A percentile compares a stretch with the other conserved stretches of the same genome.
Evolutionary conservation across 64 coral and sea anemone species (phyloP).

Genomic region (Actinia tenebrosa): DNA sequence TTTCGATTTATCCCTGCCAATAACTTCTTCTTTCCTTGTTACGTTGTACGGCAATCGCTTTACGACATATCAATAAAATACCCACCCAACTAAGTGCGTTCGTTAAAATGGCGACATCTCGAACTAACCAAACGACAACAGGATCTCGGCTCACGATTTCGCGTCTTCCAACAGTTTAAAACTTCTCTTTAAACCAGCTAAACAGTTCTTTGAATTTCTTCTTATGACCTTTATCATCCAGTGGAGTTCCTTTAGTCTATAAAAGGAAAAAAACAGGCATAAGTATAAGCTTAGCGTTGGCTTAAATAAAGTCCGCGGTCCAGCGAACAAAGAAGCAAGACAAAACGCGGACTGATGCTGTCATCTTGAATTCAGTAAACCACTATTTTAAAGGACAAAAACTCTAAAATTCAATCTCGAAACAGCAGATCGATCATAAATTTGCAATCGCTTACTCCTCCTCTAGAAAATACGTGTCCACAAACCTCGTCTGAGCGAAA

Average conservation of each 20-base stretch:
- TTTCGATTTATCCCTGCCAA: background rate
- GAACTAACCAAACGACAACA: conserved; percentile 25
- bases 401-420: background rate
- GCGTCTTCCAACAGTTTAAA: background rate
- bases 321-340: conserved; percentile 30
- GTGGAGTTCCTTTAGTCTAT: background rate
- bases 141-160: conserved; percentile 4
- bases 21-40: conserved; percentile 3
- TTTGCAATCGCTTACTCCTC: conserved; percentile 44
- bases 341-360: conserved; percentile 15
- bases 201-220: background rate
- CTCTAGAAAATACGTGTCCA: conserved; percentile 41
- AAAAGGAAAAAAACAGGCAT: background rate
- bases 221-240: background rate
- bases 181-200: background rate
- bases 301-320: conserved; percentile 19
- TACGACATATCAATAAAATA: conserved; percentile 30
- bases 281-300: background rate
- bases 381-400: conserved; percentile 40
- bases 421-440: background rate
- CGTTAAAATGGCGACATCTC: conserved; percentile 96
- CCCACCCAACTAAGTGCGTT: conserved; percentile 54
- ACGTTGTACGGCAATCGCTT: background rate
- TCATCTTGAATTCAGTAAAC: conserved; percentile 35
- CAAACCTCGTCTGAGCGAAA: background rate